Evolutionary conservation across 2,797 vertebrate genomes (phyloP), one percentile per base, ranked within the genome.

Genomic region (Austrolebias charrua): DNA sequence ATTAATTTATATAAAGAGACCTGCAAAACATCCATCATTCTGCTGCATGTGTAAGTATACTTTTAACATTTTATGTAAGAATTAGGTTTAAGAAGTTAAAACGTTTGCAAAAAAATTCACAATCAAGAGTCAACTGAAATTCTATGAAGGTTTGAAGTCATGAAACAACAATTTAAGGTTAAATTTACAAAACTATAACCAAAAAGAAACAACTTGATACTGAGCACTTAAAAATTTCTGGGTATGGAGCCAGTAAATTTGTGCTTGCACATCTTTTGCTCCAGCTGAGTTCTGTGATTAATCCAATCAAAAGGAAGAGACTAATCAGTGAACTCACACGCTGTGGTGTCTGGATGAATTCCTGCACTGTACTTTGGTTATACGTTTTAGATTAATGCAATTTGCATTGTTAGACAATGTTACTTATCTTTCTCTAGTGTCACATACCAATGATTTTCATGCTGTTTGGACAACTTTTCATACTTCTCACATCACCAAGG

Each of bases 401-500:
- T 56, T 35, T 75, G 60, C 47, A 64, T 63, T 59, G 43, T 72
- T 14, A 43, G 29, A 24, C 46, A 52, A 53, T 43, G 51, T 62
- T 48, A 14, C 62, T 60, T 49, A 57, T 65, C 55, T 75, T 66
- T 77, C 66, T 76, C 63, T 63, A 76, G 57, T 51, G 57, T 76
- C 49, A 62, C 63, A 62, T 72, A 75, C 63, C 31, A 47, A 70
- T 76, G 55, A 70, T 66, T 71, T 31, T 57, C 60, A 42, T 52
- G 57, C 54, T 52, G 73, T 79, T 60, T 75, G 52, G 66, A 60
- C 71, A 79, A 80, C 76, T 78, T 87, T 74, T 83, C 63, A 79
- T 55, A 75, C 49, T 75, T 72, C 38, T n/a, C 54, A 40, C 51
- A 63, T 52, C 74, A 77, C 82, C 81, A 90, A 91, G 87, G 86